Evolutionary conservation across 2,888 invertebrate species (phyloP), one percentile per base, ranked within the genome.

Genomic region (Opisthograptis luteolata): DNA sequence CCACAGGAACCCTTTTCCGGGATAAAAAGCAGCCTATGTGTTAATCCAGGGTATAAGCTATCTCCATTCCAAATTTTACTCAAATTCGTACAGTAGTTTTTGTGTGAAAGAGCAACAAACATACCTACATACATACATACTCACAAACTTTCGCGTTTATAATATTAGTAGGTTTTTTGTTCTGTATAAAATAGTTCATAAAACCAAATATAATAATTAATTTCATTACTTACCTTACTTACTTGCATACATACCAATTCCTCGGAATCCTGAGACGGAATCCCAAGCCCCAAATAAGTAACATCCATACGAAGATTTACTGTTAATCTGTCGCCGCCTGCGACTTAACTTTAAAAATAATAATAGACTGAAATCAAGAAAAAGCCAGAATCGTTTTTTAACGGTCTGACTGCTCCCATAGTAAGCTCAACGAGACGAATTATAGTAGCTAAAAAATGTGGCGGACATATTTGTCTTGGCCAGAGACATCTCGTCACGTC

Each of bases 401-500:
- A 68, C 66, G 60, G 58, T 59, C 60, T 62, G 65, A 66, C 67
- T 66, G 66, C 70, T 73, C 73, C 73, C 73, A n/a, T n/a, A 84
- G 73, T 72, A 66, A 73, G 70, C 71, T 70, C 68, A 73, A 76
- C 75, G 71, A 82, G 75, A 79, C 76, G 83, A 84, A 84, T 83
- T 79, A 78, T 62, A 79, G 71, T 70, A 72, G 73, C 77, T 78
- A 84, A 85, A 86, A 86, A 85, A 82, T 79, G 78, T 80, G 69
- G 74, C 73, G 68, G 76, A 81, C 86, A 79, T 84, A 86, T 87
- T 86, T 86, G 84, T 85, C 78, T 82, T 72, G 75, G 76, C 69
- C 79, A 79, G 81, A 84, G 84, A 86, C 88, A 83, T 87, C 86
- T 84, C 86, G 85, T 87, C 89, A 86, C 87, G 85, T 88, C 84